These are phyloP conservation scores for Oryzias celebensis DNA, from an alignment of 2,113 vertebrate species.

Conservation along the genomic window DNA sequence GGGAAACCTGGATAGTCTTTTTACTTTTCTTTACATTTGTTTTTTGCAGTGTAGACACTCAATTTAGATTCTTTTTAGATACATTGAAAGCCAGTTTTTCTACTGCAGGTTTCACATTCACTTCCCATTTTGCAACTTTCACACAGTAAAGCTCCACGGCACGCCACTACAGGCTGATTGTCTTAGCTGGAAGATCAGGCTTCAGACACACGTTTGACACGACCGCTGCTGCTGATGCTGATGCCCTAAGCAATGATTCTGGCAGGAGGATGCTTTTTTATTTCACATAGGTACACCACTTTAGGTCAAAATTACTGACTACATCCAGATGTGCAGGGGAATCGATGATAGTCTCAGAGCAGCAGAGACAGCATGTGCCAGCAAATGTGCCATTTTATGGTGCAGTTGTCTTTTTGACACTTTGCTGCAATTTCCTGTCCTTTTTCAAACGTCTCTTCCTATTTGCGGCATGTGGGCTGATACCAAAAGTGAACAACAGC, in stretches of 20 bases:
- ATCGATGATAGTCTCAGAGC: neutral
- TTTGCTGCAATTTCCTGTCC: conserved; percentile 77
- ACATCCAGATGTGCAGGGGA: too few relatives aligned
- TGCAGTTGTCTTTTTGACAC: conserved; percentile 43
- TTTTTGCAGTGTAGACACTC: too few relatives aligned
- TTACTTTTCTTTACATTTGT: too few relatives aligned
- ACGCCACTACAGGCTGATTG: too few relatives aligned
- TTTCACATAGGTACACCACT: neutral
- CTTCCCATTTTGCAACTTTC: too few relatives aligned
- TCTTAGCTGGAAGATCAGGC: neutral
- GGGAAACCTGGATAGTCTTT: too few relatives aligned
- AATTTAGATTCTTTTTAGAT: too few relatives aligned
- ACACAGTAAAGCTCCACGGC: too few relatives aligned
- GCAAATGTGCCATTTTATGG: conserved; percentile 23
- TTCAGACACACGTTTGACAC: neutral
- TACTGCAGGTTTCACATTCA: too few relatives aligned
- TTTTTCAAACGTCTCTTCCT: conserved; percentile 76
- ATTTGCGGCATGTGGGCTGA: conserved; percentile 68
- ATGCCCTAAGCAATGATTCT: neutral
- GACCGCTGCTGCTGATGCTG: neutral
- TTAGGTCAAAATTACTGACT: neutral
- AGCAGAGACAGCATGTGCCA: neutral
- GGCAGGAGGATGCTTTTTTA: neutral
- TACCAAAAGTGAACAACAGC: conserved; percentile 26
- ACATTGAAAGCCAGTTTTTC: too few relatives aligned